Evolutionary conservation across 1,140 invertebrate genomes (phyloP), one percentile per base, ranked within the genome.

Genomic region (Choristoneura fumiferana): DNA sequence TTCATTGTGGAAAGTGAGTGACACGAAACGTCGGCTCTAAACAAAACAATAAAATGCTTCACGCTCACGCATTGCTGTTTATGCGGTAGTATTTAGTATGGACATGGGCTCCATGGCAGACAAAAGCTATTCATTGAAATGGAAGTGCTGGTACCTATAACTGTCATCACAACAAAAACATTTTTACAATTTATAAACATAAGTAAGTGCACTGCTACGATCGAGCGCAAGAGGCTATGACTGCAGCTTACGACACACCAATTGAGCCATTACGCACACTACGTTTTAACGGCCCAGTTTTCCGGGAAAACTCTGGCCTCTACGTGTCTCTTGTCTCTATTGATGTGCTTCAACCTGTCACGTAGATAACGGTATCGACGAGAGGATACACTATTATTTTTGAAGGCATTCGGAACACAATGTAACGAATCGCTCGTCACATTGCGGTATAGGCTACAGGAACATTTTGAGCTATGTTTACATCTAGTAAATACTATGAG

Each of bases 1-100:
- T 29, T 29, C 22, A 29, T 29, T 29, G 68, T 81, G 60, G 43
- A 18, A 45, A 67, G 62, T 57, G 76, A 77, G 61, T 70, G 71
- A 60, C 63, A 73, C 77, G 78, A 73, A 72, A 79, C 78, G 76
- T 56, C 56, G 58, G 53, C 54, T 53, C 22, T 29, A 29, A 29
- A 39, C 61, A 56, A 63, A 75, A 74, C 77, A 78, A 81, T 76
- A 68, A 68, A 68, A 64, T 62, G 43, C 57, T 73, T 76, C 62
- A 71, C 74, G 71, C 70, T 29, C 22, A 29, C 22, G 22, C 6
- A 29, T 29, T 29, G 22, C 22, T 3, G 22, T 29, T 3, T 6
- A 29, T 6, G 22, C 22, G 22, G 22, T 6, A 6, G 22, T 29
- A 6, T 29, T 29, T 29, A 29, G 22, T 29, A 29, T 29, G 22